These are phyloP conservation scores for Apus apus DNA, from an alignment of 2,113 vertebrate species.

Conservation along the genomic window DNA sequence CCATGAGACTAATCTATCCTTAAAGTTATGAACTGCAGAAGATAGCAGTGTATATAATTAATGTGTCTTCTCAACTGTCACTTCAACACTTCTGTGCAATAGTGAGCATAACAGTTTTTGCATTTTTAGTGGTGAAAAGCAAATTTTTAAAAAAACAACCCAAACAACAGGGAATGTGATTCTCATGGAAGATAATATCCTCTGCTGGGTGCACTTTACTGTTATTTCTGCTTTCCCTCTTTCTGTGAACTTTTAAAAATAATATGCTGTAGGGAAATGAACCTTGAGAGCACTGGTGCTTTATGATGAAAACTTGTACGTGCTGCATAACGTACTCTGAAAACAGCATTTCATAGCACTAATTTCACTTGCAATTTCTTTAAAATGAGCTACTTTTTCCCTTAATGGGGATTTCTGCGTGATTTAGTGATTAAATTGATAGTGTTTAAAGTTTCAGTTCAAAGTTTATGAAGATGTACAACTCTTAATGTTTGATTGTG, in stretches of 20 bases:
- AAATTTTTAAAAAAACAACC: not conserved
- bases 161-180: not conserved
- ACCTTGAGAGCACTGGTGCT: not conserved
- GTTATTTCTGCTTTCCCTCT: not conserved
- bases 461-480: not conserved
- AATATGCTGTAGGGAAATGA: not conserved
- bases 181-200: not conserved
- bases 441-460: not conserved
- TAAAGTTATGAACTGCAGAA: not conserved
- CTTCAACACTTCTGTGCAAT: not conserved
- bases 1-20: not conserved
- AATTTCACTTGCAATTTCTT: slow-evolving; percentile 18
- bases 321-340: not conserved
- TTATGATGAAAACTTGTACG: not conserved
- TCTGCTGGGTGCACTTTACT: not conserved
- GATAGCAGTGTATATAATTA: not conserved
- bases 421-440: slow-evolving; percentile 28
- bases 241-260: not conserved
- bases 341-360: slow-evolving; percentile 32
- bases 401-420: slow-evolving; percentile 12
- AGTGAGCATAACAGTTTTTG: not conserved
- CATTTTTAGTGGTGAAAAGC: not conserved
- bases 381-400: not conserved
- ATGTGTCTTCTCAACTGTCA: not conserved
- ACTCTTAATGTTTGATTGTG: not conserved